Percentiles rank a stretch among this genome's conserved stretches.
Conservation (phyloP, 35 echinoderm and acorn worm genomes). For the Holothuria glaberrima region DNA sequence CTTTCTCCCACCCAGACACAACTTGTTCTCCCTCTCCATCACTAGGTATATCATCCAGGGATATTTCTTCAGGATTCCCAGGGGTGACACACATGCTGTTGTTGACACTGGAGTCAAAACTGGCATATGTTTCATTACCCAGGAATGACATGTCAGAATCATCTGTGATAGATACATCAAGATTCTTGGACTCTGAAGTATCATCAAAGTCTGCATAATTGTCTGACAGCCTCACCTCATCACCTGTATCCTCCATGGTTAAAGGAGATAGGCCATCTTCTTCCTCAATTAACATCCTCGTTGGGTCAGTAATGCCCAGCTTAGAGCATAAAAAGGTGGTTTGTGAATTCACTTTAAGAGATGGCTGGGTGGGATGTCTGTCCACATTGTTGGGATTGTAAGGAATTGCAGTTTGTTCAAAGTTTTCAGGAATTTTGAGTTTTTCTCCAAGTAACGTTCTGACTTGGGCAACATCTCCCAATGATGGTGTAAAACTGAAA, state of each 20-base stretch:
- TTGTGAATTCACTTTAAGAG: conserved; percentile 76
- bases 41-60: conserved; percentile 61
- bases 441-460: conserved; percentile 66
- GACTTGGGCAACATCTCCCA: conserved; percentile 71
- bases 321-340: conserved; percentile 82
- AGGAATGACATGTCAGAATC: conserved; percentile 52
- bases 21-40: conserved; percentile 50
- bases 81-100: conserved; percentile 56
- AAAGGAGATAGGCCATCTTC: conserved; percentile 43
- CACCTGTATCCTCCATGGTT: conserved; percentile 49
- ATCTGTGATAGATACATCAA: conserved; percentile 66
- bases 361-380: conserved; percentile 63
- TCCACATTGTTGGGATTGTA: conserved; percentile 75
- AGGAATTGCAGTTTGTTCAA: conserved; percentile 73
- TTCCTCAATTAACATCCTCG: conserved; percentile 44
- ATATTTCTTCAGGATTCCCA: conserved; percentile 85
- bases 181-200: conserved; percentile 70
- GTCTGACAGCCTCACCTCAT: conserved; percentile 57
- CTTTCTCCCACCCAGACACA: not conserved
- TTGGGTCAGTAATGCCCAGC: conserved; percentile 70
- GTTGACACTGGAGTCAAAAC: conserved; percentile 63
- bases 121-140: conserved; percentile 67
- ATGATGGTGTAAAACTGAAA: conserved; percentile 32
- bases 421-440: conserved; percentile 78
- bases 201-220: conserved; percentile 58